Base-by-base conservation (phyloP, 2,888 invertebrate species). In the Scelioninae gen. 2 region DNA sequence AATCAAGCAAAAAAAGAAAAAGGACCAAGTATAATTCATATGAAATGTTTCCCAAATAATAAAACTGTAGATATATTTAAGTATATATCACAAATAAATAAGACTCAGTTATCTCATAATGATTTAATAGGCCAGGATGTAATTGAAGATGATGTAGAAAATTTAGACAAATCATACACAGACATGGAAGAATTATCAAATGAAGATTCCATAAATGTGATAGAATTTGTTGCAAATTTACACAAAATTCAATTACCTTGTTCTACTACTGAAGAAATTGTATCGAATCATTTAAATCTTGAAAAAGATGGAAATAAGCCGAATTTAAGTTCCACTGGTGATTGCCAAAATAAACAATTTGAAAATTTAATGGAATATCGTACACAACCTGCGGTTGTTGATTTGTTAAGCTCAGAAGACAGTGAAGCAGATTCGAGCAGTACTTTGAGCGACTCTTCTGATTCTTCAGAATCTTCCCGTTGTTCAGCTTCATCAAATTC, bases 341-440 rank as follows among this genome's bases (percentile, higher is more conserved):
- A 31, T 53, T 19, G 10, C 2, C 1, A 25, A 58, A 15, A n/a
- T 10, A 3, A 37, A 61, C 37, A 19, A 13, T 11, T 18, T 1
- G 48, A 48, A 48, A 37, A 50, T 50, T 18, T 61, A 1, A 71
- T 58, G 37, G 53, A 68, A 25, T 74, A 74, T 18, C 41, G 74
- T 48, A 57, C 63, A 19, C 37, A 63, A 7, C 13, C 15, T n/a
- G 19, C 39, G 33, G 46, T 68, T 19, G 52, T 63, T 28, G 57
- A 57, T 19, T 48, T 67, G 19, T 57, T 58, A 19, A 74, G 76
- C 16, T 78, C 79, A n/a, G 60, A 70, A 16, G 78, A 78, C 10
- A 80, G 78, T 41, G 78, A 80, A 53, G 58, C 76, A 1, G 79
- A 79, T 67, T 82, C 79, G 1, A 81, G 78, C 10, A 79, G 77